Evolutionary conservation across 2,888 invertebrate genomes (phyloP).

Genomic region (Dione juno): DNA sequence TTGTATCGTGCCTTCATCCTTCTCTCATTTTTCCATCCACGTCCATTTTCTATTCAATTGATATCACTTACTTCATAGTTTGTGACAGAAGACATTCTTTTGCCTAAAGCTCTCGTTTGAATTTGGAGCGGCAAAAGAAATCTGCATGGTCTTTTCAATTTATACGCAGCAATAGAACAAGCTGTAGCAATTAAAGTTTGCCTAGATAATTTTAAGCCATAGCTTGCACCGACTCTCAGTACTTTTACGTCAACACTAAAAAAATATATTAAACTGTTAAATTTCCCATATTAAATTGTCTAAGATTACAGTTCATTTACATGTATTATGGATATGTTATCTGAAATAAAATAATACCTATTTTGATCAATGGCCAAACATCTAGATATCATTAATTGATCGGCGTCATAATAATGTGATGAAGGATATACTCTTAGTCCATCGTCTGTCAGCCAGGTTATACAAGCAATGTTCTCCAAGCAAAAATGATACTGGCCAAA

Average conservation of each 20-base stretch:
- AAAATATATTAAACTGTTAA: not conserved
- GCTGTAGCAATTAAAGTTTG: slow-evolving; percentile 84
- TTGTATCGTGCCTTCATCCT: no score
- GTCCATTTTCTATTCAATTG: no score
- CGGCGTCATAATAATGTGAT: slow-evolving; percentile 83
- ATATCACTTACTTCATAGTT: slow-evolving; percentile 84
- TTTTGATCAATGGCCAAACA: slow-evolving; percentile 34
- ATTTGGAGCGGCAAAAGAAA: slow-evolving; percentile 88
- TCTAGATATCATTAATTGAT: slow-evolving; percentile 30
- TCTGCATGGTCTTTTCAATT: slow-evolving; percentile 86
- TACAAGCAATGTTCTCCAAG: slow-evolving; percentile 86
- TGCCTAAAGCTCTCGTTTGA: slow-evolving; percentile 88
- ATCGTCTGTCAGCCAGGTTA: slow-evolving; percentile 86
- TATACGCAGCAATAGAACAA: slow-evolving; percentile 87
- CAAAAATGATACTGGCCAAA: slow-evolving; percentile 87
- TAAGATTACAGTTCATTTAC: not conserved
- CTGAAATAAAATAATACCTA: slow-evolving; percentile 31
- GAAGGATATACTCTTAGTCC: slow-evolving; percentile 85
- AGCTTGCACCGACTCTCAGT: slow-evolving; percentile 82
- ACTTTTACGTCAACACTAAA: slow-evolving; percentile 60
- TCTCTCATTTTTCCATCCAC: no score
- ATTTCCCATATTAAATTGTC: no score
- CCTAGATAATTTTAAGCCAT: slow-evolving; percentile 88
- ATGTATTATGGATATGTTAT: not conserved
- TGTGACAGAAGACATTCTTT: slow-evolving; percentile 83